These are phyloP conservation scores for Hydra vulgaris DNA, from an alignment of 30 jellyfish, hydroid and myxozoan species.

Conservation along the genomic window DNA sequence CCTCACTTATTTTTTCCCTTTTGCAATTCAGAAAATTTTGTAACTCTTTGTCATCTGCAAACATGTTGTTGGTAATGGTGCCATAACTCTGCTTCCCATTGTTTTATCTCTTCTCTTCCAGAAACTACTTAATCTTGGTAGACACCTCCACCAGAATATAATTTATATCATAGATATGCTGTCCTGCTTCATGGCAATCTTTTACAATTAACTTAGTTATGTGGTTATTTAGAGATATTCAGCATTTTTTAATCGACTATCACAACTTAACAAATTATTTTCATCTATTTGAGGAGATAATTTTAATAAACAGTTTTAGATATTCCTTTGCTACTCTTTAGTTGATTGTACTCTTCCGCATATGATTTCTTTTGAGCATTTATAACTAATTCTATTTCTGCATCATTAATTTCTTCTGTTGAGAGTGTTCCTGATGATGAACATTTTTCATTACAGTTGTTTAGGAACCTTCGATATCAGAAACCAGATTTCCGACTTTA, in stretches of 20 bases:
- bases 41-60: too few species aligned
- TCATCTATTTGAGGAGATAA: constrained; percentile 27
- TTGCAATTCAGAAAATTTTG: too few species aligned
- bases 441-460: too few species aligned
- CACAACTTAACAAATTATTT: constrained; percentile 33
- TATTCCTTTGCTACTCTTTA: not conserved
- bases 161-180: constrained; percentile 14
- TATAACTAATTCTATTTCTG: too few species aligned
- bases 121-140: not conserved
- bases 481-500: too few species aligned
- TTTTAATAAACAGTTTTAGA: not conserved
- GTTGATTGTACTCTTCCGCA: not conserved
- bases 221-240: constrained; percentile 22
- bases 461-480: too few species aligned
- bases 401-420: too few species aligned
- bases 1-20: too few species aligned
- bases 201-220: not conserved
- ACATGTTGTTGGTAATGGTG: not conserved
- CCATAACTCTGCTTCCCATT: not conserved
- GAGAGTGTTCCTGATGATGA: too few species aligned
- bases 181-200: constrained; percentile 3
- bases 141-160: constrained; percentile 8
- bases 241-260: constrained; percentile 41
- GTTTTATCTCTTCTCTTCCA: constrained; percentile 12
- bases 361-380: too few species aligned